These are phyloP conservation scores for Mastomys natalensis DNA, from an alignment of 2,113 vertebrate genomes.

Conservation along the genomic window DNA sequence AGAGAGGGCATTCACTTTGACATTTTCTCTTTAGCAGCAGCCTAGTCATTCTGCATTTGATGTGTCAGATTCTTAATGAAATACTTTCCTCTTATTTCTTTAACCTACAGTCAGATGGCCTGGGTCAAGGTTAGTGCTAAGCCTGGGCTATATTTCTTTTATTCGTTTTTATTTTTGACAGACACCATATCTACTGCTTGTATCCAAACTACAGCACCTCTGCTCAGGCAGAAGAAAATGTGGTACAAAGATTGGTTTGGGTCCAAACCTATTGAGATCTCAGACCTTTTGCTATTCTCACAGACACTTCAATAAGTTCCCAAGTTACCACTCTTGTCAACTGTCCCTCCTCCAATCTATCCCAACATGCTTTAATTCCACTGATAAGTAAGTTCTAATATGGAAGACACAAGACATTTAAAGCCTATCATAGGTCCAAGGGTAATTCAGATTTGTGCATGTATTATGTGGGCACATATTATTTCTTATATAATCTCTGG, in stretches of 20 bases:
- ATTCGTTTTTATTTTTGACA: constrained; percentile 60
- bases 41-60: constrained; percentile 62
- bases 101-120: constrained; percentile 47
- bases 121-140: constrained; percentile 62
- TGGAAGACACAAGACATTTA: not conserved
- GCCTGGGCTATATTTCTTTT: constrained; percentile 48
- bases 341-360: not conserved
- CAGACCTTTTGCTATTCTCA: not conserved
- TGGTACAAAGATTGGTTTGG: not conserved
- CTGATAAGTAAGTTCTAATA: not conserved
- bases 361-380: not conserved
- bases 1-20: constrained; percentile 66
- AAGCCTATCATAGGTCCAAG: not conserved
- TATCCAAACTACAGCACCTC: not conserved
- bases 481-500: not conserved
- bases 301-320: not conserved
- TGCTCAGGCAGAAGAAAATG: not conserved
- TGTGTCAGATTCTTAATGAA: constrained; percentile 65
- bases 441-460: not conserved
- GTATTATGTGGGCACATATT: not conserved
- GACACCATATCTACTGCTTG: not conserved
- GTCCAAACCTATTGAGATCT: not conserved
- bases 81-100: constrained; percentile 65
- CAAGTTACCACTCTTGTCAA: not conserved
- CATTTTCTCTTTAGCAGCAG: constrained; percentile 50